Evolutionary conservation across 2,113 vertebrate species (phyloP).

Genomic region (Corydoras sp.): DNA sequence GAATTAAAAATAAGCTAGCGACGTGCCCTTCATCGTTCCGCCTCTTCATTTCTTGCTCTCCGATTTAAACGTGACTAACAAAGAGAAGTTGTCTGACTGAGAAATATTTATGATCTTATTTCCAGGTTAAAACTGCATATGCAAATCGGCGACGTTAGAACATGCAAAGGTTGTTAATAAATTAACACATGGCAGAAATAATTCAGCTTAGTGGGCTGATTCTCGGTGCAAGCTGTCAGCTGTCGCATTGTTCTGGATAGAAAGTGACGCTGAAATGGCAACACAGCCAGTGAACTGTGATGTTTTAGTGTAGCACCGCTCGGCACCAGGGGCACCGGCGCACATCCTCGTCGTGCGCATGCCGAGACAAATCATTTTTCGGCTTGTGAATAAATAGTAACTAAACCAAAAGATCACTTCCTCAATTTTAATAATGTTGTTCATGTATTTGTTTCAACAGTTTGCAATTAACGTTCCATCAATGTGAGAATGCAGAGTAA

Average conservation of each 20-base stretch:
- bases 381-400: not conserved
- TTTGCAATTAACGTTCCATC: too few relatives aligned
- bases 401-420: too few relatives aligned
- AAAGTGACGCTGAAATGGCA: constrained; percentile 73
- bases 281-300: constrained; percentile 70
- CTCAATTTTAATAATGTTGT: too few relatives aligned
- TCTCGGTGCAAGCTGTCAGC: constrained; percentile 84
- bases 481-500: too few relatives aligned
- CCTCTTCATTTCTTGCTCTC: constrained; percentile 39
- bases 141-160: constrained; percentile 76
- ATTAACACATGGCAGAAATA: constrained; percentile 89
- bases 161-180: constrained; percentile 80
- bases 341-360: constrained; percentile 51
- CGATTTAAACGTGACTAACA: constrained; percentile 58
- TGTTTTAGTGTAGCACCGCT: constrained; percentile 64
- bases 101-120: constrained; percentile 65
- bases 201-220: constrained; percentile 88
- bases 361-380: constrained; percentile 27
- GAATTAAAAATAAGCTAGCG: constrained; percentile 44
- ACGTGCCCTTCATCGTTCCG: constrained; percentile 28
- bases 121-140: constrained; percentile 76
- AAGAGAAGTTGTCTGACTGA: constrained; percentile 48
- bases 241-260: constrained; percentile 76
- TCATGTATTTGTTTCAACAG: too few relatives aligned
- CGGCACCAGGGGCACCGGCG: constrained; percentile 56